Percentiles rank a stretch among this genome's conserved stretches.
phyloP scores from a whole-genome alignment of 2,797 vertebrate species.

The Decapterus maruadsi region DNA sequence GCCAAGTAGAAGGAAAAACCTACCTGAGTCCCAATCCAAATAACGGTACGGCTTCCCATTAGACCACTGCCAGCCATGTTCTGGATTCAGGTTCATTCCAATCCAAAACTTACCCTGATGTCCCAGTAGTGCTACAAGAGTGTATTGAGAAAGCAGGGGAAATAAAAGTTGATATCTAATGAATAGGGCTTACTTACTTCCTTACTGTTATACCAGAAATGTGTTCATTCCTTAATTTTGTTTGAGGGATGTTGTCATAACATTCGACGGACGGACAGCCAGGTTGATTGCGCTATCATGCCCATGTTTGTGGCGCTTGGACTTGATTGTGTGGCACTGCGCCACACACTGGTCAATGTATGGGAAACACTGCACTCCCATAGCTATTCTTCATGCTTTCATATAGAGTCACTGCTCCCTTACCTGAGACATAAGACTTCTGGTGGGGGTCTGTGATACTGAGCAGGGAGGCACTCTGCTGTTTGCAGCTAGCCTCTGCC shows the following conservation, averaged over 20 bases:
- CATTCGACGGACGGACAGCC: no score
- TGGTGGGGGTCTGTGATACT: slow-evolving; percentile 89
- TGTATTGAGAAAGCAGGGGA: background rate
- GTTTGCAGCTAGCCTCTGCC: slow-evolving; percentile 90
- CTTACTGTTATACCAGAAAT: background rate
- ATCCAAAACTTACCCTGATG: slow-evolving; percentile 84
- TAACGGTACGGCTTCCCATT: slow-evolving; percentile 89
- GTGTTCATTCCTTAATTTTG: no score
- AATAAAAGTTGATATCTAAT: background rate
- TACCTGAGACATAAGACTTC: slow-evolving; percentile 90
- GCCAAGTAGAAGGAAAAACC: slow-evolving; percentile 4
- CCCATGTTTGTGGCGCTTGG: no score
- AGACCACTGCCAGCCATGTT: slow-evolving; percentile 92
- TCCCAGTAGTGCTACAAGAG: slow-evolving; percentile 48
- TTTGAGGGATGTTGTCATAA: no score
- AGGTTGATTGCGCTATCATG: no score
- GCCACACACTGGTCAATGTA: no score
- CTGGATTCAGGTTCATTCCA: slow-evolving; percentile 87
- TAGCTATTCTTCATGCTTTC: no score
- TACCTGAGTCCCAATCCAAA: slow-evolving; percentile 92
- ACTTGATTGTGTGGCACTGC: no score
- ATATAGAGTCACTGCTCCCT: background rate
- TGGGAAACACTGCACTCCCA: no score
- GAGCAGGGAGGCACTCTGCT: slow-evolving; percentile 88
- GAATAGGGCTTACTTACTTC: background rate